Conservation (phyloP, 2,888 invertebrate species). For the Watsonalla cultraria region DNA sequence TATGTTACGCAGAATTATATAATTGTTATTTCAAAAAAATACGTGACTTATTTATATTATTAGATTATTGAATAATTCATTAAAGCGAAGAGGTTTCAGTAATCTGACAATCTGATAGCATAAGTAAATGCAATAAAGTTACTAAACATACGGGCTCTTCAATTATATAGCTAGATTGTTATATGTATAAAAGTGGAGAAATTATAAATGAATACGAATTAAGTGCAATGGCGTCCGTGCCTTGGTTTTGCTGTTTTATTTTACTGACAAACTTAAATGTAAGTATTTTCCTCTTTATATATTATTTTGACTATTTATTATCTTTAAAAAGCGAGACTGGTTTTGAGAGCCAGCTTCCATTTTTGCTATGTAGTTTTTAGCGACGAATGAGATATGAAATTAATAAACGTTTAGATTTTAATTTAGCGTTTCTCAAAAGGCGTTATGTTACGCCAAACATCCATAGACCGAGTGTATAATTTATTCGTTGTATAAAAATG, state of each 20-base stretch:
- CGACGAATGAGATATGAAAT: no score
- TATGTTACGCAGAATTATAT: no score
- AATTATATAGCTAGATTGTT: constrained; percentile 17
- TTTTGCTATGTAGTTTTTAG: no score
- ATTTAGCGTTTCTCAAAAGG: no score
- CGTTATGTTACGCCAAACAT: no score
- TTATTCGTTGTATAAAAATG: no score
- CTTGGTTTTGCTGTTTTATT: constrained; percentile 36
- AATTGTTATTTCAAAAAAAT: neutral
- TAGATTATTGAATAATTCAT: neutral
- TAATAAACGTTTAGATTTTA: no score
- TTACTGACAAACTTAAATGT: constrained; percentile 39
- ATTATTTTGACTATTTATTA: neutral
- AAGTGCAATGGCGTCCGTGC: constrained; percentile 36
- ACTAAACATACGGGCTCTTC: constrained; percentile 15
- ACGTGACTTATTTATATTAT: neutral
- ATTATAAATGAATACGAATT: constrained; percentile 18
- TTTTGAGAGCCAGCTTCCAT: no score
- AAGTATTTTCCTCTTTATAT: constrained; percentile 19
- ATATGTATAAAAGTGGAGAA: constrained; percentile 33
- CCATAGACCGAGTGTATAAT: no score
- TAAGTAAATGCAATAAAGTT: constrained; percentile 12
- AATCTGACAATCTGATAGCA: neutral
- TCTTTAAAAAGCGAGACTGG: no score
- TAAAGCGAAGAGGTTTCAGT: neutral